Evolutionary conservation across 2,797 vertebrate genomes (phyloP), one percentile per base, ranked within the genome.

Genomic region (Poliocrania exsul): DNA sequence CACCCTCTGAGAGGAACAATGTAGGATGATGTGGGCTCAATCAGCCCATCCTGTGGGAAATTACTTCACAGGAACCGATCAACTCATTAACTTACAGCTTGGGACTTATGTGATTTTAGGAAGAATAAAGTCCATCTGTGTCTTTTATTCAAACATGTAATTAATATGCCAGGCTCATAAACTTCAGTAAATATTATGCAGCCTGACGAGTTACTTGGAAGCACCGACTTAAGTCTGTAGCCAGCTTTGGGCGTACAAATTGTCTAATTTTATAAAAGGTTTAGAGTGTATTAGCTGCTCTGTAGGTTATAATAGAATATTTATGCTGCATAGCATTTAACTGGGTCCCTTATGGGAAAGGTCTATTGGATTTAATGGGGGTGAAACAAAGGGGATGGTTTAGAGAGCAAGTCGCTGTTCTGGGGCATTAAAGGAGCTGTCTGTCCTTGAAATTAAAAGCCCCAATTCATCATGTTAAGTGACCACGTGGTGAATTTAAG

Each of bases 221-320:
- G 85, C 40, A 16, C 15, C 0, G 1, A n/a, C 46, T 78, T 7
- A 42, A 86, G 82, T 17, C 87, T 60, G 85, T 18, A 83, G 81
- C 87, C 87, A 94, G 70, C 86, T 72, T 90, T 84, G 78, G 85
- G 73, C 21, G 7, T 96, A 89, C 88, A 88, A 88, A 92, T 91
- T 72, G 57, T 92, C 88, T 93, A 38, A 81, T 95, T 92, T 92
- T 82, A 64, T 91, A 61, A 83, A 92, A 96, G 95, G 88, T 83
- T 95, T 88, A 75, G 91, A 80, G 87, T 18, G 21, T 91, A 92
- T 95, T 86, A 93, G 69, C 89, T 91, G 92, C 86, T 93, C 81
- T 61, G 80, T 62, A 74, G 61, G 57, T 91, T 91, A 54, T 89
- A 93, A 92, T 88, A 51, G 94, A 95, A 92, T 95, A 96, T 95